These are phyloP conservation scores for Tiphia femorata DNA, from an alignment of 2,888 invertebrate species.

Conservation along the genomic window DNA sequence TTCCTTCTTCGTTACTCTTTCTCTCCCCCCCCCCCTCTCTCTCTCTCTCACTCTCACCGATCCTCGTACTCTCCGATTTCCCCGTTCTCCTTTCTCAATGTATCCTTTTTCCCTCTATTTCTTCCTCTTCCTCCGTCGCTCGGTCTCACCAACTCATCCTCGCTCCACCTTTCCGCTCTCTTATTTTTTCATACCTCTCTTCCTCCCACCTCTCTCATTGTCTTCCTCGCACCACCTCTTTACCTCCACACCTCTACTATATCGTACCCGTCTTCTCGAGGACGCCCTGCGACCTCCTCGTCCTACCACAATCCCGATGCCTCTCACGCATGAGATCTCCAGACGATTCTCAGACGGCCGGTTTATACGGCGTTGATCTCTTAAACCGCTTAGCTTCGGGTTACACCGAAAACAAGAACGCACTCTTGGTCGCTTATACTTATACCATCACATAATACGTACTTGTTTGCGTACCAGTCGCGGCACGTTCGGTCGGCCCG, in stretches of 20 bases:
- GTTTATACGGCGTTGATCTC: slow-evolving; percentile 64
- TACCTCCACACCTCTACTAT: no score
- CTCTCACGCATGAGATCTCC: slow-evolving; percentile 54
- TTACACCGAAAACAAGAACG: slow-evolving; percentile 68
- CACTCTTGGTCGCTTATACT: slow-evolving; percentile 63
- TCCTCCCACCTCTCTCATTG: slow-evolving; percentile 5
- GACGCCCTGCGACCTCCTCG: no score
- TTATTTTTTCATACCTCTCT: slow-evolving; percentile 10
- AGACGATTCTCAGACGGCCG: slow-evolving; percentile 62
- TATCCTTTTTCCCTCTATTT: slow-evolving; percentile 20
- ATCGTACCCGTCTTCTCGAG: no score
- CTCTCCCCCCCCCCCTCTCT: slow-evolving; percentile 15
- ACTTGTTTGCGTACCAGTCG: slow-evolving; percentile 57
- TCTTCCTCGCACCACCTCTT: no score
- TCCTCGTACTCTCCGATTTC: slow-evolving; percentile 24
- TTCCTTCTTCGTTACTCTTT: slow-evolving; percentile 28
- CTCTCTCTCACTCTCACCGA: not conserved
- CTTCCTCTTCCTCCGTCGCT: slow-evolving; percentile 17
- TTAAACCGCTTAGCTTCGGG: slow-evolving; percentile 69
- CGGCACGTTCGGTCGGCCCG: slow-evolving; percentile 5
- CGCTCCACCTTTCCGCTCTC: no score
- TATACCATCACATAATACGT: slow-evolving; percentile 62
- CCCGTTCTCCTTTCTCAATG: slow-evolving; percentile 27
- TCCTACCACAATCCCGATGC: no score
- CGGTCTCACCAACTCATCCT: no score